Evolutionary conservation across 53 echinoderm and acorn worm species (phyloP), one percentile per base, ranked within the genome.

Genomic region (Stichopus horrens): DNA sequence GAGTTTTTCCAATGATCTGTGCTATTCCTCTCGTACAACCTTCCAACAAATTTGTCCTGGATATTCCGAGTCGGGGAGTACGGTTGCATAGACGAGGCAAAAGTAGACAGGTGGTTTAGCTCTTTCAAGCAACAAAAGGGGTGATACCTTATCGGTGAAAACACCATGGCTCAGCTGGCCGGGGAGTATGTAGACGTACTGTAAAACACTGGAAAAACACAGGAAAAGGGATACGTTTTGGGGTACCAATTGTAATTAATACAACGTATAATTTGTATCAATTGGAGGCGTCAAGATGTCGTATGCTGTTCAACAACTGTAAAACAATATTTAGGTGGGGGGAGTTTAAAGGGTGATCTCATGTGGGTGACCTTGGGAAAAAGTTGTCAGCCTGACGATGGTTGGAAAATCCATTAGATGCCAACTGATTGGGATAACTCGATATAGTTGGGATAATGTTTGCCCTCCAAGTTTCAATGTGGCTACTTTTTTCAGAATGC

Each of bases 161-260:
- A 71, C 71, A 13, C 71, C 18, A 20, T 71, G 18, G 71, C 19
- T 16, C 71, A 71, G 71, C 71, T 71, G 71, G 71, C 6, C 19
- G 14, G 6, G 19, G 71, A n/a, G 7, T 14, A 71, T 13, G 71
- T 37, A 37, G 37, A 37, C 37, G 19, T 13, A 18, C 71, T 16
- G 71, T n/a, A 71, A 71, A 67, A 21, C 37, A 37, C 37, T 37
- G 37, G 37, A 37, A 37, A 37, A 37, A 37, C 37, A 37, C 71
- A 71, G 59, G 5, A 60, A 5, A 14, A 7, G 63, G 63, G 63
- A 37, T 37, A 37, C 37, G 37, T 37, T 37, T 37, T 37, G 71
- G 71, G 71, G 71, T 71, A 71, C 71, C 71, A 18, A 37, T 71
- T 14, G 71, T 71, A 71, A 71, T 71, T 71, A 71, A 71, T 71